Conservation (phyloP, 1,140 invertebrate genomes). For the Drosophila dunni region DNA sequence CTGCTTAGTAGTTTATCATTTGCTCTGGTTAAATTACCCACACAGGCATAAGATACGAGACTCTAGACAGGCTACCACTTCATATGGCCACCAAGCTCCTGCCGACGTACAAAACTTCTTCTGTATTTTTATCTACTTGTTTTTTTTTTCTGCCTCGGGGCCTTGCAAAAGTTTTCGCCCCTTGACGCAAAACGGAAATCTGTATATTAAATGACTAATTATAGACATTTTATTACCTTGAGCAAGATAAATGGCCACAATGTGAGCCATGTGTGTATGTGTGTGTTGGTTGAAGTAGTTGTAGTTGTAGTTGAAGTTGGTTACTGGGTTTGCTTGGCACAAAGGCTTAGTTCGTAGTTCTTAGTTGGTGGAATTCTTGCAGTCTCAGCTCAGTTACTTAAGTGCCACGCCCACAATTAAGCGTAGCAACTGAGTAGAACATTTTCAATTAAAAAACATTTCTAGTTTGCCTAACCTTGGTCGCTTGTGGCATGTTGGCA, state of each 20-base stretch:
- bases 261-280: constrained; percentile 21
- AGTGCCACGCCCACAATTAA: constrained; percentile 42
- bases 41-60: constrained; percentile 22
- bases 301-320: constrained; percentile 18
- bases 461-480: constrained; percentile 66
- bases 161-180: constrained; percentile 74
- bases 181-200: constrained; percentile 83
- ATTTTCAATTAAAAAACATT: constrained; percentile 79
- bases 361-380: constrained; percentile 4
- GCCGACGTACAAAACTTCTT: constrained; percentile 58
- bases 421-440: constrained; percentile 53
- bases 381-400: constrained; percentile 39
- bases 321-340: background rate
- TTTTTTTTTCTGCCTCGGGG: constrained; percentile 40
- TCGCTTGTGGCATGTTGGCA: constrained; percentile 42
- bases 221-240: constrained; percentile 83
- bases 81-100: constrained; percentile 32
- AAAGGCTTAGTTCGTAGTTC: background rate
- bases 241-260: constrained; percentile 78
- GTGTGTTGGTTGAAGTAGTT: constrained; percentile 13
- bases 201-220: constrained; percentile 84
- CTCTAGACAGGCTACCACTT: constrained; percentile 25
- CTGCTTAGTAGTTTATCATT: constrained; percentile 83
- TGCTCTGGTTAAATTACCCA: constrained; percentile 75
- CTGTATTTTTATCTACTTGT: constrained; percentile 51